phyloP scores from a whole-genome alignment of 2,113 vertebrate species.

The Urocolius indicus region DNA sequence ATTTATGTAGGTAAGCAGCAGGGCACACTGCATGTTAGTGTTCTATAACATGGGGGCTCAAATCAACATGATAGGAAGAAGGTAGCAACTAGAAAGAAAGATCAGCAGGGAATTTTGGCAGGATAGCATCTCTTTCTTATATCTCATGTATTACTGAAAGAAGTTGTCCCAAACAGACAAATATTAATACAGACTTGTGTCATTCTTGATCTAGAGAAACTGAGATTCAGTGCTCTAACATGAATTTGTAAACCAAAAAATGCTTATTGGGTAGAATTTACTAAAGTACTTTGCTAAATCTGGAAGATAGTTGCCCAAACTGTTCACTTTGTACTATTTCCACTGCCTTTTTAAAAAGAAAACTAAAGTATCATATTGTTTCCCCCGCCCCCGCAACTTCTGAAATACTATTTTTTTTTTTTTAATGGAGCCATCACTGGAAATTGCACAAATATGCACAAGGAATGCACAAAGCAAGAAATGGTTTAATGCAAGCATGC shows the following conservation, averaged over 20 bases:
- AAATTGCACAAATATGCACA: not conserved
- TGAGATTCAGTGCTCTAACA: not conserved
- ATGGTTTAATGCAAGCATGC: not conserved
- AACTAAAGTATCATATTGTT: not conserved
- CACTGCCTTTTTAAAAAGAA: not conserved
- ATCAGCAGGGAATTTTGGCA: not conserved
- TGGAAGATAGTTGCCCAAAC: not conserved
- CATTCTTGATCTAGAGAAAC: not conserved
- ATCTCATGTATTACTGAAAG: not conserved
- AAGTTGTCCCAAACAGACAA: not conserved
- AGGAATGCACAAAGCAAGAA: not conserved
- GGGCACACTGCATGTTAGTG: not conserved
- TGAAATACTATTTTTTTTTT: not conserved
- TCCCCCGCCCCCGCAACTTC: not conserved
- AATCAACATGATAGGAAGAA: not conserved
- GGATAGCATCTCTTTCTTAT: not conserved
- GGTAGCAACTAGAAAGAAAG: not conserved
- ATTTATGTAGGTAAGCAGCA: not conserved
- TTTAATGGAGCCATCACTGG: not conserved
- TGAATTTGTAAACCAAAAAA: not conserved
- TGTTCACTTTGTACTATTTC: not conserved
- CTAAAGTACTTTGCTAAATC: not conserved
- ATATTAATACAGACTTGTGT: not conserved
- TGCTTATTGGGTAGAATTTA: not conserved
- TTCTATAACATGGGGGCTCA: not conserved